A percentile compares a stretch with the other conserved stretches of the same genome.
Evolutionary conservation across 1,140 invertebrate genomes (phyloP).

Genomic region (Heliothis virescens): DNA sequence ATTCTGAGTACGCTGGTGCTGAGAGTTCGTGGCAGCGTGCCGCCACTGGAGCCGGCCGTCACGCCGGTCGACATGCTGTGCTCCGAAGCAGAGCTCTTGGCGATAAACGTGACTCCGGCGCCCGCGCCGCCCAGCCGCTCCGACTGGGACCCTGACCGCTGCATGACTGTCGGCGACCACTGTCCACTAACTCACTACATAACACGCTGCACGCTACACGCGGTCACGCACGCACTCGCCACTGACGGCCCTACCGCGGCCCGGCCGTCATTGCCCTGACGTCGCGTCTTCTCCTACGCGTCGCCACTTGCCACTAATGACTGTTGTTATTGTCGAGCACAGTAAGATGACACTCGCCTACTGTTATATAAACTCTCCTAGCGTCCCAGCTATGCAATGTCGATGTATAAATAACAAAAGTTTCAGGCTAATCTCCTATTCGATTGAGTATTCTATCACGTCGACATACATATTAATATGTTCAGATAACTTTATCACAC

Average conservation of each 20-base stretch:
- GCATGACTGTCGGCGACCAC: slow-evolving; percentile 75
- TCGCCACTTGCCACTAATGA: slow-evolving; percentile 11
- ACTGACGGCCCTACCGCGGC: slow-evolving; percentile 65
- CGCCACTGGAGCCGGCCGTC: slow-evolving; percentile 72
- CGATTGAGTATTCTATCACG: slow-evolving; percentile 46
- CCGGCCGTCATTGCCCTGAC: slow-evolving; percentile 56
- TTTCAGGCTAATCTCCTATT: slow-evolving; percentile 47
- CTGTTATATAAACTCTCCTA: slow-evolving; percentile 51
- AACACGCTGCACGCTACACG: slow-evolving; percentile 60
- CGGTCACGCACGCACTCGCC: slow-evolving; percentile 51
- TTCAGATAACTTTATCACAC: slow-evolving; percentile 64
- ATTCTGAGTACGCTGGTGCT: slow-evolving; percentile 92
- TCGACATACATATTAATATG: slow-evolving; percentile 52
- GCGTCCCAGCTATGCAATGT: slow-evolving; percentile 37
- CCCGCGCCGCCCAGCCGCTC: slow-evolving; percentile 72
- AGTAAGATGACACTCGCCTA: slow-evolving; percentile 45
- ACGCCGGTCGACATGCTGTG: slow-evolving; percentile 86
- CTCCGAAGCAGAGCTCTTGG: slow-evolving; percentile 84
- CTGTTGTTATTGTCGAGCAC: slow-evolving; percentile 28
- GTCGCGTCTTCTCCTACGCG: slow-evolving; percentile 58
- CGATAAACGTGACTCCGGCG: slow-evolving; percentile 75
- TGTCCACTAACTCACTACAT: slow-evolving; percentile 62
- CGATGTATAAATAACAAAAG: slow-evolving; percentile 50
- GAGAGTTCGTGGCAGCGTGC: slow-evolving; percentile 90
- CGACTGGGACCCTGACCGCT: slow-evolving; percentile 86